Evolutionary conservation across 2,113 vertebrate genomes (phyloP).

Genomic region (Macrotus californicus): DNA sequence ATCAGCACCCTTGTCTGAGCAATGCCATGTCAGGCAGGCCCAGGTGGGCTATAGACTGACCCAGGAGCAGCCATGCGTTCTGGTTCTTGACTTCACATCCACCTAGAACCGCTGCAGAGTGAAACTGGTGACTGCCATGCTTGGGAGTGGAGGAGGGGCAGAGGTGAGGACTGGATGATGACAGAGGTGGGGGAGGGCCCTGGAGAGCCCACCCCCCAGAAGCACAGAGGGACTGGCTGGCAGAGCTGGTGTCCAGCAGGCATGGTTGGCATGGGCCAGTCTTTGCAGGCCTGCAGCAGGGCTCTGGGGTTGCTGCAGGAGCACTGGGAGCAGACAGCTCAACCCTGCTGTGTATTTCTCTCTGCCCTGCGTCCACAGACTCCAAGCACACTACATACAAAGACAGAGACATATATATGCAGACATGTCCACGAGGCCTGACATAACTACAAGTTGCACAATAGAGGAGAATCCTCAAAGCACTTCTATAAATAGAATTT

Average conservation of each 20-base stretch:
- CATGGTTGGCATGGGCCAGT: fast-evolving
- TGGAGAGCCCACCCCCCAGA: neutral
- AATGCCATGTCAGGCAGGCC: no score
- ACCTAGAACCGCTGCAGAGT: neutral
- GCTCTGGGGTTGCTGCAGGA: neutral
- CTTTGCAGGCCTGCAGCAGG: neutral
- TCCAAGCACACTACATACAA: neutral
- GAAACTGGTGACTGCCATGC: neutral
- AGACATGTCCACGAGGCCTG: neutral
- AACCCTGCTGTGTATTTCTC: neutral
- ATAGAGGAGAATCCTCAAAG: neutral
- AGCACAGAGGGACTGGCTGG: neutral
- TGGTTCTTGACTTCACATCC: neutral
- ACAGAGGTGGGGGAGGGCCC: neutral
- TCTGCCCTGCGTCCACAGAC: neutral
- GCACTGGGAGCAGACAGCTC: neutral
- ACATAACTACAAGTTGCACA: neutral
- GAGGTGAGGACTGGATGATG: neutral
- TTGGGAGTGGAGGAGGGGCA: neutral
- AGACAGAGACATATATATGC: neutral
- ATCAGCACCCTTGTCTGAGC: neutral
- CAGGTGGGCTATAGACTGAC: neutral
- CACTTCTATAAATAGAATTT: neutral
- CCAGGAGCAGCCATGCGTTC: neutral
- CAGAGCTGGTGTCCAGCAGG: no score